Percentiles rank a stretch among this genome's conserved stretches.
Conservation (phyloP, 1,140 invertebrate genomes). For the Goniozus legneri region DNA sequence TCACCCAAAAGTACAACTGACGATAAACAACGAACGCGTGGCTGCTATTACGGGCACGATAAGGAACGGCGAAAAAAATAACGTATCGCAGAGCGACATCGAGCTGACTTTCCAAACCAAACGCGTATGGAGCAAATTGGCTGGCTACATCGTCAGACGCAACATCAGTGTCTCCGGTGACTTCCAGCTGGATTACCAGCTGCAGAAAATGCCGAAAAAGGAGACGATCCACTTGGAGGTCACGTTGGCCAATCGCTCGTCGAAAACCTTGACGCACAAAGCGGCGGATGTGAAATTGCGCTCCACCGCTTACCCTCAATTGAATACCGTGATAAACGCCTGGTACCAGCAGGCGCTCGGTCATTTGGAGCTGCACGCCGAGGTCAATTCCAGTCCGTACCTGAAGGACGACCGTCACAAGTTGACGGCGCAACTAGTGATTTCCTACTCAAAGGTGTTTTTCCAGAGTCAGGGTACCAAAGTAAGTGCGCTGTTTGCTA, state of each 20-base stretch:
- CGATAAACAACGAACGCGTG: conserved; percentile 64
- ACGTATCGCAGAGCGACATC: conserved; percentile 68
- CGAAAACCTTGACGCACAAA: conserved; percentile 59
- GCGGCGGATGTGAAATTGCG: conserved; percentile 63
- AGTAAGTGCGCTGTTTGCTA: conserved; percentile 44
- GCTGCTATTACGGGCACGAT: conserved; percentile 60
- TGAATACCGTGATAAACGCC: conserved; percentile 67
- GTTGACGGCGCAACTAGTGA: conserved; percentile 54
- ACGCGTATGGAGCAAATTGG: conserved; percentile 61
- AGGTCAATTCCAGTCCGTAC: conserved; percentile 53
- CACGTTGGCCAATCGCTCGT: conserved; percentile 62
- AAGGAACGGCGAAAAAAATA: conserved; percentile 61
- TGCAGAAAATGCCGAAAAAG: conserved; percentile 60
- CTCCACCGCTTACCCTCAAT: conserved; percentile 71
- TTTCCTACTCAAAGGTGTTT: conserved; percentile 56
- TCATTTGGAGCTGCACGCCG: conserved; percentile 56
- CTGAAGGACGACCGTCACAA: conserved; percentile 56
- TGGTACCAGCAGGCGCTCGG: conserved; percentile 61
- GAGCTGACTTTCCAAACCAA: conserved; percentile 68
- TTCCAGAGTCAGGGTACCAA: conserved; percentile 49
- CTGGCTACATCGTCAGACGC: conserved; percentile 64
- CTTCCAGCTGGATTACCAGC: conserved; percentile 65
- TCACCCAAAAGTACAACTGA: conserved; percentile 63
- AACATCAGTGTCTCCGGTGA: conserved; percentile 57
- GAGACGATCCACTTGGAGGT: conserved; percentile 67